Percentiles rank a stretch among this genome's conserved stretches.
phyloP scores from a whole-genome alignment of 2,113 vertebrate genomes.

The Thunnus maccoyii region DNA sequence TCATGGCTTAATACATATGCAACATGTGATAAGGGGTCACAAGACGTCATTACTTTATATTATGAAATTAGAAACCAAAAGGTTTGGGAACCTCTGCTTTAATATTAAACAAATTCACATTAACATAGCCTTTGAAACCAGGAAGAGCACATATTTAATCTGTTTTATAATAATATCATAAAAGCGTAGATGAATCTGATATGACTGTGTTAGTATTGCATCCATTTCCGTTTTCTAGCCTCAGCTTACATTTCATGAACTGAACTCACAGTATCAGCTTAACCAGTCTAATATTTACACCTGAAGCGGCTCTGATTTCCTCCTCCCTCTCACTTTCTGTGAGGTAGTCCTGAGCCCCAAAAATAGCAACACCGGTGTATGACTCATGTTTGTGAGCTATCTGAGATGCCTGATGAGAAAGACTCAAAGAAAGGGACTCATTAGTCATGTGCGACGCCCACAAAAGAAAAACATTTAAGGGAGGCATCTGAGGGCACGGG shows the following conservation, averaged over 20 bases:
- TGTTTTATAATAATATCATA: no score
- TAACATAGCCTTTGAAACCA: not conserved
- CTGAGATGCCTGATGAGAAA: slow-evolving; percentile 58
- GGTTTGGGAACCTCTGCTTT: no score
- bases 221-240: not conserved
- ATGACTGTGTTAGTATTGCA: not conserved
- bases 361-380: slow-evolving; percentile 77
- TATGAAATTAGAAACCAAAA: no score
- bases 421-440: slow-evolving; percentile 39
- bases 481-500: slow-evolving; percentile 3
- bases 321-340: slow-evolving; percentile 46
- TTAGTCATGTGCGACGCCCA: slow-evolving; percentile 45
- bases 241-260: not conserved
- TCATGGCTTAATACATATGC: not conserved
- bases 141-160: not conserved
- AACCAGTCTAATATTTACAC: slow-evolving; percentile 50
- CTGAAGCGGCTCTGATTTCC: slow-evolving; percentile 50
- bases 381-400: slow-evolving; percentile 71
- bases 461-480: slow-evolving; percentile 8
- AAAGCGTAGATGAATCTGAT: not conserved
- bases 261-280: slow-evolving; percentile 2
- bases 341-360: slow-evolving; percentile 65
- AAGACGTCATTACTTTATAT: no score
- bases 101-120: no score
- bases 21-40: not conserved